phyloP scores from a whole-genome alignment of 2,113 vertebrate species.

The Chamaea fasciata region DNA sequence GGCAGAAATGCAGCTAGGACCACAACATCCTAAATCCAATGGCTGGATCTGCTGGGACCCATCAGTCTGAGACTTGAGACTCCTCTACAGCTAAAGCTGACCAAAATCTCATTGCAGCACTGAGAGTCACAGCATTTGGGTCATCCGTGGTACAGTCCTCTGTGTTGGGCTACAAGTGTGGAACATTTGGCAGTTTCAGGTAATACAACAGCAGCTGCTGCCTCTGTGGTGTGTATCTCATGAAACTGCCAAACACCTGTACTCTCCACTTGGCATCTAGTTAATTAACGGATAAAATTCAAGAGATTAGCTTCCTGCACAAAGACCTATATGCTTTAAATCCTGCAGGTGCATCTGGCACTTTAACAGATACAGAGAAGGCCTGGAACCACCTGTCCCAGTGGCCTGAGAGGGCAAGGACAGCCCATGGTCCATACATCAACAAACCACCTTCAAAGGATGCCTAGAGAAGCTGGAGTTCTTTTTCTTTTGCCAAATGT shows the following conservation, averaged over 20 bases:
- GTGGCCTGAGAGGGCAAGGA: neutral
- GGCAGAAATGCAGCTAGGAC: neutral
- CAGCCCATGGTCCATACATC: neutral
- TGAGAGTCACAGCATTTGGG: neutral
- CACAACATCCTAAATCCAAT: fast-evolving
- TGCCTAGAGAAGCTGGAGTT: neutral
- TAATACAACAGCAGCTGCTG: conserved; percentile 33
- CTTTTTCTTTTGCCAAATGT: neutral
- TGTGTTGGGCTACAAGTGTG: neutral
- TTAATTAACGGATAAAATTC: conserved; percentile 41
- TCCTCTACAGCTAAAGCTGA: neutral
- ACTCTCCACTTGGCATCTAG: conserved; percentile 41
- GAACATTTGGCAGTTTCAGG: conserved; percentile 26
- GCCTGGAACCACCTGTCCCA: neutral
- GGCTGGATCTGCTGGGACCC: neutral
- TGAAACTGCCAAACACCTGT: conserved; percentile 50
- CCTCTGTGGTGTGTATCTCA: conserved; percentile 22
- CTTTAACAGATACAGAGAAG: neutral
- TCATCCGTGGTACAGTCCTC: neutral
- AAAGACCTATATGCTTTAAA: neutral
- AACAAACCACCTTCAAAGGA: neutral
- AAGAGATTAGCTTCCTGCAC: conserved; percentile 13
- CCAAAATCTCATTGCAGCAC: neutral
- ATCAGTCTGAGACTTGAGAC: neutral
- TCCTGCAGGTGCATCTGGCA: neutral